A percentile compares a stretch with the other conserved stretches of the same genome.
Evolutionary conservation across 1,140 invertebrate genomes (phyloP).

Genomic region (Trachymyrmex cornetzi): DNA sequence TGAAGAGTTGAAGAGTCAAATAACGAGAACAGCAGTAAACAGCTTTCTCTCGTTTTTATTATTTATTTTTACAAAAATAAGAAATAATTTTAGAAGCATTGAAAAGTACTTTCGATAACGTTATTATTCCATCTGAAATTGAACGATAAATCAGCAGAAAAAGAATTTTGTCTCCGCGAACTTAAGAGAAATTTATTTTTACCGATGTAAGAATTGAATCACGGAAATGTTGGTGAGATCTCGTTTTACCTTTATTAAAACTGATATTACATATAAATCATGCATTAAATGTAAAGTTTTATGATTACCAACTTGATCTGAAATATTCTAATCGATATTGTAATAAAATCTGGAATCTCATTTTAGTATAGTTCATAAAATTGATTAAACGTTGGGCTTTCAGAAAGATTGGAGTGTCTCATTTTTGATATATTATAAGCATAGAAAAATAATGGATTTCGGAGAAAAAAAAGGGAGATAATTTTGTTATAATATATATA

Average conservation of each 20-base stretch:
- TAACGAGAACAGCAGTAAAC: not conserved
- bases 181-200: conserved; percentile 48
- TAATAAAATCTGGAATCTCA: conserved; percentile 46
- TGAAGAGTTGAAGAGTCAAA: not conserved
- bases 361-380: conserved; percentile 50
- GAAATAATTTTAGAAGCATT: conserved; percentile 17
- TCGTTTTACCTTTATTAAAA: conserved; percentile 53
- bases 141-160: conserved; percentile 42
- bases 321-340: conserved; percentile 47
- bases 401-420: conserved; percentile 13
- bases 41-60: not conserved
- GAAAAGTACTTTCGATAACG: conserved; percentile 17
- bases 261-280: conserved; percentile 40
- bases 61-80: conserved; percentile 8
- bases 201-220: conserved; percentile 20
- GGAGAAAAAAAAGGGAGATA: not conserved
- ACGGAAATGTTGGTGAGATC: conserved; percentile 29
- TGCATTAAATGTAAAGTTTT: conserved; percentile 52
- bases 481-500: too few relatives aligned
- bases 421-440: conserved; percentile 31
- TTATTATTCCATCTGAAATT: conserved; percentile 29
- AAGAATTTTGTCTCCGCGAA: conserved; percentile 24
- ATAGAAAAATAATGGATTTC: conserved; percentile 33
- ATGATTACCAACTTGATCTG: conserved; percentile 32
- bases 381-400: conserved; percentile 55